These are phyloP conservation scores for Trachythela sp. DNA, from an alignment of 64 coral and sea anemone species.

Conservation along the genomic window DNA sequence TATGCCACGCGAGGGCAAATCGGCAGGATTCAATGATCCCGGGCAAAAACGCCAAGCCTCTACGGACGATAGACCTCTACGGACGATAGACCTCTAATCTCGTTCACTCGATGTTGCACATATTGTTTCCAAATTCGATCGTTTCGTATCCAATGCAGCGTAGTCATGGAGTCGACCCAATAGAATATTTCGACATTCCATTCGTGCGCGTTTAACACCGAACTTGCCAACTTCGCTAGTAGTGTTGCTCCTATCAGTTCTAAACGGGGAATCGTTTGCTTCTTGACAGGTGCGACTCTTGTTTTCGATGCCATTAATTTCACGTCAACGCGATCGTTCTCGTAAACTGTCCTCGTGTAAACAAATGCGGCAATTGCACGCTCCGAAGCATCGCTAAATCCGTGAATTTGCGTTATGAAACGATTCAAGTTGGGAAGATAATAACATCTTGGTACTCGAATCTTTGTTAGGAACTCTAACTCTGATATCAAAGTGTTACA, in stretches of 20 bases:
- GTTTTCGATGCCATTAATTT: constrained; percentile 25
- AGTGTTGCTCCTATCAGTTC: constrained; percentile 15
- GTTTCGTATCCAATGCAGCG: too few species aligned
- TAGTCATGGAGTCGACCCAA: constrained; percentile 20
- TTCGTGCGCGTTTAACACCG: neutral
- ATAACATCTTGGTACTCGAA: constrained; percentile 30
- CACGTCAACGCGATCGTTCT: neutral
- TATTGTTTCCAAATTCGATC: neutral
- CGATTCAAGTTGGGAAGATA: neutral
- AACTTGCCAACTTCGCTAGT: neutral
- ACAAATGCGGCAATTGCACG: constrained; percentile 25
- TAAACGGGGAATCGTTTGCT: neutral
- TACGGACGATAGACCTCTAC: too few species aligned
- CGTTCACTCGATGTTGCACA: neutral
- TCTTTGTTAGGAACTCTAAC: neutral
- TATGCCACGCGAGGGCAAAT: neutral
- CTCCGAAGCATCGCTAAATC: constrained; percentile 36
- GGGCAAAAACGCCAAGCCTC: constrained; percentile 5
- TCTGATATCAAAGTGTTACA: constrained; percentile 18
- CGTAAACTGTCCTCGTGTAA: constrained; percentile 14
- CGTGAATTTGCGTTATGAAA: constrained; percentile 26
- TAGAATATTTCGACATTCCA: neutral
- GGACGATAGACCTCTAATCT: too few species aligned
- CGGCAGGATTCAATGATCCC: neutral
- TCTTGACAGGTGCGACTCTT: neutral